phyloP scores from a whole-genome alignment of 2,113 vertebrate species.

The Cheirogaleus medius region DNA sequence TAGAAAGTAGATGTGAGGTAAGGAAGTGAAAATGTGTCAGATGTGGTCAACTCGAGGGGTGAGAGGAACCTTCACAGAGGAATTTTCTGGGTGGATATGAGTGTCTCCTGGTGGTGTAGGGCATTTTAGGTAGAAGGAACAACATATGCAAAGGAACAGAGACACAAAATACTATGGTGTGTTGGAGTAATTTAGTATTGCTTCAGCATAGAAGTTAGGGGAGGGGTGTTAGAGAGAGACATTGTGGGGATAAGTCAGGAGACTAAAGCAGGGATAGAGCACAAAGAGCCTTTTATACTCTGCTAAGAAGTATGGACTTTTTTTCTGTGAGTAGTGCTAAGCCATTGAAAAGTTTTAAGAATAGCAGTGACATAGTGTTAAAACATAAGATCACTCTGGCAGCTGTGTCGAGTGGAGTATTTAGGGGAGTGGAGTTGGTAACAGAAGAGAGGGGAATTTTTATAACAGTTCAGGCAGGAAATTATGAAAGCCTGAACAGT shows the following conservation, averaged over 20 bases:
- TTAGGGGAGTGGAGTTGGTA: conserved; percentile 21
- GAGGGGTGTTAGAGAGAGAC: background rate
- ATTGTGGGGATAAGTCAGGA: background rate
- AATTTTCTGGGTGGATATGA: background rate
- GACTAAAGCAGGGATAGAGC: background rate
- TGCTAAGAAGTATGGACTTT: background rate
- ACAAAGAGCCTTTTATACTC: conserved; percentile 48
- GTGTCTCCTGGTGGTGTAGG: background rate
- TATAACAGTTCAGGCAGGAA: background rate
- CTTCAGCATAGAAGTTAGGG: background rate
- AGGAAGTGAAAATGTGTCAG: background rate
- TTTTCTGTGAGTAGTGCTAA: conserved; percentile 44
- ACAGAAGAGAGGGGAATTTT: background rate
- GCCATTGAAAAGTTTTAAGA: conserved; percentile 56
- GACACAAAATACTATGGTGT: background rate
- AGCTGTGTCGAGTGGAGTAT: conserved; percentile 29
- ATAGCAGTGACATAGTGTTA: conserved; percentile 38
- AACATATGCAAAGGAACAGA: background rate
- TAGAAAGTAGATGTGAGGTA: background rate
- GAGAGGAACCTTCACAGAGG: background rate
- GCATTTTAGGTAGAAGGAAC: background rate
- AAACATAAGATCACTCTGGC: conserved; percentile 39
- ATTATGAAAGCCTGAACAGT: conserved; percentile 28
- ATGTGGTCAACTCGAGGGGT: background rate
- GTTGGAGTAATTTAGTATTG: background rate